Conservation (phyloP, 2,888 invertebrate genomes). For the Amorpha juglandis region DNA sequence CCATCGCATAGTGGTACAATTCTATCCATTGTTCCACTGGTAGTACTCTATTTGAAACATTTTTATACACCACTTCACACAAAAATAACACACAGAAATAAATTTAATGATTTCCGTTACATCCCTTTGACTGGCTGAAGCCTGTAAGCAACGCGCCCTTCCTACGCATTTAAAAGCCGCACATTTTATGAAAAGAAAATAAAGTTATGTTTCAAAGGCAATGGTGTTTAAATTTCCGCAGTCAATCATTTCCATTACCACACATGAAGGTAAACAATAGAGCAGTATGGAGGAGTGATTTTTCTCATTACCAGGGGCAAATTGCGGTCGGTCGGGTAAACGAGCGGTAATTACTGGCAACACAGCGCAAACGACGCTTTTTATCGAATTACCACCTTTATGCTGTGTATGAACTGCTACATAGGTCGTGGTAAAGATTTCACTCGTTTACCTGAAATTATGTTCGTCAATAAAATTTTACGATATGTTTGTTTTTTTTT, state of each 20-base stretch:
- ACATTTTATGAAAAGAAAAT: conserved; percentile 9
- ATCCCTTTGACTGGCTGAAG: background rate
- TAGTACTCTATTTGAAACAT: background rate
- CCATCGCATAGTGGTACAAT: too few species aligned
- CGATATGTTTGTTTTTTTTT: background rate
- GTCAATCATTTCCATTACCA: conserved; percentile 40
- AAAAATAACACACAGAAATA: background rate
- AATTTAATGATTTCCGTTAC: background rate
- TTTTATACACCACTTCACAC: too few species aligned
- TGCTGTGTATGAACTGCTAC: conserved; percentile 25
- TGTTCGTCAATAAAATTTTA: conserved; percentile 9
- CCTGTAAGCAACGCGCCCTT: conserved; percentile 2
- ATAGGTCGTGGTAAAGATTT: background rate
- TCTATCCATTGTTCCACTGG: too few species aligned
- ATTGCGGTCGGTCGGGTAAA: conserved; percentile 39
- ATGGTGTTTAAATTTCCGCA: conserved; percentile 33
- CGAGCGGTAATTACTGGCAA: conserved; percentile 42
- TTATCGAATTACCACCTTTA: conserved; percentile 39
- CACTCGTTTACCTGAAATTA: background rate
- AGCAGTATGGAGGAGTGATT: conserved; percentile 37
- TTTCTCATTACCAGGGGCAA: conserved; percentile 43
- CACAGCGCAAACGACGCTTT: conserved; percentile 43
- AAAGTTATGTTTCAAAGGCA: conserved; percentile 5
- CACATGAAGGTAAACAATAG: conserved; percentile 37
- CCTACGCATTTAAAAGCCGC: background rate